phyloP scores from a whole-genome alignment of 2,113 vertebrate species.

The Orycteropus afer region DNA sequence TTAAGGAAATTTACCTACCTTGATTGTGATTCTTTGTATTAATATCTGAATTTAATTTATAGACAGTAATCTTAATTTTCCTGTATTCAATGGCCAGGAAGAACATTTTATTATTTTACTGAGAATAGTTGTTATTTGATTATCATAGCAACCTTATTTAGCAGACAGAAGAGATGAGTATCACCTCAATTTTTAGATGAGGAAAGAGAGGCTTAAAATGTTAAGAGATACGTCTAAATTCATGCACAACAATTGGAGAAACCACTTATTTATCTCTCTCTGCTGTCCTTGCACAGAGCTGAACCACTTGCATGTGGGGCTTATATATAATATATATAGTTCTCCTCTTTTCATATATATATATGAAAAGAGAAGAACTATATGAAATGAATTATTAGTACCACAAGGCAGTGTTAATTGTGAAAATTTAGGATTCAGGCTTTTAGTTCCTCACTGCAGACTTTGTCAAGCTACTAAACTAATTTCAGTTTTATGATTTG shows the following conservation, averaged over 20 bases:
- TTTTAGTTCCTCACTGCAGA: conserved; percentile 31
- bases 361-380: not conserved
- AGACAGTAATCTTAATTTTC: not conserved
- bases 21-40: not conserved
- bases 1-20: not conserved
- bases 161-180: not conserved
- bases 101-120: not conserved
- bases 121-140: not conserved
- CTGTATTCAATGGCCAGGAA: not conserved
- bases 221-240: not conserved
- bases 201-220: not conserved
- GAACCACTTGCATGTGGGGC: not conserved
- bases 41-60: conserved; percentile 2
- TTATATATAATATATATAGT: not conserved
- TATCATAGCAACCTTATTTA: not conserved
- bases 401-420: not conserved
- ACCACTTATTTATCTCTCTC: not conserved
- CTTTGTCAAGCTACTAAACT: conserved; percentile 22
- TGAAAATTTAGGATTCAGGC: not conserved
- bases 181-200: not conserved
- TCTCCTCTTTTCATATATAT: not conserved
- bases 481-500: conserved; percentile 65
- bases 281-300: not conserved
- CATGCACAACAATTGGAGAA: not conserved
- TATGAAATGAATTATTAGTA: conserved; percentile 8